Evolutionary conservation across 2,888 invertebrate genomes (phyloP).

Genomic region (Drosophila diplacantha): DNA sequence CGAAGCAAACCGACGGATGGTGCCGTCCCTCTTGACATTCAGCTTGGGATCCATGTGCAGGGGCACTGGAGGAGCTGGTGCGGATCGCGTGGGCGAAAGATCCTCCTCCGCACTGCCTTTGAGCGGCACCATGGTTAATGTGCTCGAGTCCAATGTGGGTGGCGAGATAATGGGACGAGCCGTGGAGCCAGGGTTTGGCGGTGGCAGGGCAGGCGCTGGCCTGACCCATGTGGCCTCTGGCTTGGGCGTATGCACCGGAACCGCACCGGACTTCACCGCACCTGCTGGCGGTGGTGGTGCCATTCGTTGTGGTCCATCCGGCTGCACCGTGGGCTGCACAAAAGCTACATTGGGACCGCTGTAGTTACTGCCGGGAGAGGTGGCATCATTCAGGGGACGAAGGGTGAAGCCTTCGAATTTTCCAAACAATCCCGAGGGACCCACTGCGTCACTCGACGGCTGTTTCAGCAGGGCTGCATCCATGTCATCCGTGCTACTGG

Average conservation of each 20-base stretch:
- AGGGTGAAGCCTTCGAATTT: constrained; percentile 92
- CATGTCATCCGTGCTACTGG: constrained; percentile 84
- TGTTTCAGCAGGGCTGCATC: constrained; percentile 83
- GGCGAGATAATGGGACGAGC: constrained; percentile 88
- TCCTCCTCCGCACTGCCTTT: constrained; percentile 59
- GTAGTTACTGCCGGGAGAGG: constrained; percentile 69
- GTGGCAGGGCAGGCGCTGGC: constrained; percentile 81
- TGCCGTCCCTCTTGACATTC: constrained; percentile 81
- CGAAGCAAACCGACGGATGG: constrained; percentile 86
- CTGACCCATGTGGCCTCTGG: constrained; percentile 55
- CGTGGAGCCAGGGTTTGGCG: constrained; percentile 81
- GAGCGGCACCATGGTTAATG: constrained; percentile 75
- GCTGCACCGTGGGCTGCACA: constrained; percentile 76
- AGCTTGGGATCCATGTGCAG: constrained; percentile 75
- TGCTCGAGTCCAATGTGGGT: constrained; percentile 89
- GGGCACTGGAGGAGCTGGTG: constrained; percentile 80
- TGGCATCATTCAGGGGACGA: constrained; percentile 74
- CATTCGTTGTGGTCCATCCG: constrained; percentile 78
- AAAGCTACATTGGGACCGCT: constrained; percentile 80
- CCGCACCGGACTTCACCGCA: constrained; percentile 76
- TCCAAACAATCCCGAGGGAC: constrained; percentile 85
- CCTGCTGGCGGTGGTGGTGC: constrained; percentile 83
- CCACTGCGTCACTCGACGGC: constrained; percentile 75
- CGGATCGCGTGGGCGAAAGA: constrained; percentile 80
- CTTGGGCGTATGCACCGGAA: constrained; percentile 25